Base-by-base conservation (phyloP, 2,113 vertebrate genomes). In the Psophia crepitans region DNA sequence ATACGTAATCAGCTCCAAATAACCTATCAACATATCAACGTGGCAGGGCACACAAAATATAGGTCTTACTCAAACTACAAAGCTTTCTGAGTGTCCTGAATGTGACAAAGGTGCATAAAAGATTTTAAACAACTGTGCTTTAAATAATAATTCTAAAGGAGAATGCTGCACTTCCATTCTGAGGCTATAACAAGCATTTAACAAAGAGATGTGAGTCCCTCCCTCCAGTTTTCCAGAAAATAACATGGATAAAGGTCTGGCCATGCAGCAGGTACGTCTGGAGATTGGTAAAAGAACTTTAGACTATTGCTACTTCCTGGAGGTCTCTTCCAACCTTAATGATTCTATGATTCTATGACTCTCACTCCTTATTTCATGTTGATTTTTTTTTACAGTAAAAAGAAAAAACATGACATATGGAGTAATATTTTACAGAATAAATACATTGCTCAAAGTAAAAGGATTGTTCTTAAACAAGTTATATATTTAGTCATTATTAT, bases 91-190 rank as follows among this genome's bases (percentile, higher is more conserved):
- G 13, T 32, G 23, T 54, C 24, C 39, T 15, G 2, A 75, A 51
- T 12, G 27, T 35, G 39, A 37, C 11, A 26, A 24, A 69, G 24
- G 54, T 37, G 16, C 11, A 64, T 44, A 41, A 37, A 78, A 57
- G 17, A 26, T 66, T 58, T 87, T 39, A 35, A 94, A 39, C 8
- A 84, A 41, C 39, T 10, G 4, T 48, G 12, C 21, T 63, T 60
- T 65, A 53, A 54, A 54, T 30, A 65, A 33, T n/a, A 54, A 51
- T 66, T 79, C 49, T 56, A 4, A 58, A 63, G 19, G 20, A 46
- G 8, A 60, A 64, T 19, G 14, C 7, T 0, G 0, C 14, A 61
- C 15, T 73, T 19, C 3, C 7, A 56, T 68, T 56, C 49, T 68
- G 41, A 77, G 46, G 2, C 4, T 32, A 4, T 22, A 32, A 30